Conservation (phyloP, 1,140 invertebrate genomes). For the Streblospio benedicti region DNA sequence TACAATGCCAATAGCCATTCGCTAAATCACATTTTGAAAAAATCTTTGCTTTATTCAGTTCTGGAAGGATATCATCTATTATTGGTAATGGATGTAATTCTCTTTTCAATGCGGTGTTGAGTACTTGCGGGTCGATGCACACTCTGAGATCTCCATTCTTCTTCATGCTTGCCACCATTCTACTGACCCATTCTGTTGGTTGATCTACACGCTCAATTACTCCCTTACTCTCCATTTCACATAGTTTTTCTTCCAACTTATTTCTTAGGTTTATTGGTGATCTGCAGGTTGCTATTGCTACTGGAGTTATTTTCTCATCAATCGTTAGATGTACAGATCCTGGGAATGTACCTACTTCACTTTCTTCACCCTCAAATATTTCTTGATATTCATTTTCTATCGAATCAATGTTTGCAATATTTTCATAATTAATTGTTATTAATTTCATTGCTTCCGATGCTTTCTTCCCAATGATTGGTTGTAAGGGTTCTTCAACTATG, state of each 20-base stretch:
- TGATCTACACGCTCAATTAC: slow-evolving; percentile 22
- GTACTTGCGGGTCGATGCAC: slow-evolving; percentile 24
- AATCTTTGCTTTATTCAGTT: slow-evolving; percentile 20
- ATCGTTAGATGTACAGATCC: too few relatives aligned
- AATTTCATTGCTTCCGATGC: too few relatives aligned
- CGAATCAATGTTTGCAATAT: too few relatives aligned
- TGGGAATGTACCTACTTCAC: too few relatives aligned
- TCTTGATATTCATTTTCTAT: too few relatives aligned
- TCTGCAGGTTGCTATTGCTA: background rate
- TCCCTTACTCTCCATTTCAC: slow-evolving; percentile 5
- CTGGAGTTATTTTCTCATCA: too few relatives aligned
- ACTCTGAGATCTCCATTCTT: slow-evolving; percentile 18
- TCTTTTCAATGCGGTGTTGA: slow-evolving; percentile 21
- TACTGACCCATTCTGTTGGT: slow-evolving; percentile 20
- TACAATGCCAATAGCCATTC: slow-evolving; percentile 24
- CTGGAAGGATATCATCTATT: slow-evolving; percentile 25
- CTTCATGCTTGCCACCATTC: slow-evolving; percentile 19
- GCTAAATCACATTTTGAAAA: slow-evolving; percentile 21
- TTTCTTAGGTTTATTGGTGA: slow-evolving; percentile 12
- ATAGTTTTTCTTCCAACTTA: slow-evolving; percentile 14
- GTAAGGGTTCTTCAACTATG: too few relatives aligned
- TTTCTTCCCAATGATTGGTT: too few relatives aligned
- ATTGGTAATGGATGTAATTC: slow-evolving; percentile 20
- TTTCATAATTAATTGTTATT: too few relatives aligned
- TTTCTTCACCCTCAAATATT: too few relatives aligned